Percentiles rank a stretch among this genome's conserved stretches.
Conservation (phyloP, 1,140 invertebrate genomes). For the Ceratosolen solmsi region DNA sequence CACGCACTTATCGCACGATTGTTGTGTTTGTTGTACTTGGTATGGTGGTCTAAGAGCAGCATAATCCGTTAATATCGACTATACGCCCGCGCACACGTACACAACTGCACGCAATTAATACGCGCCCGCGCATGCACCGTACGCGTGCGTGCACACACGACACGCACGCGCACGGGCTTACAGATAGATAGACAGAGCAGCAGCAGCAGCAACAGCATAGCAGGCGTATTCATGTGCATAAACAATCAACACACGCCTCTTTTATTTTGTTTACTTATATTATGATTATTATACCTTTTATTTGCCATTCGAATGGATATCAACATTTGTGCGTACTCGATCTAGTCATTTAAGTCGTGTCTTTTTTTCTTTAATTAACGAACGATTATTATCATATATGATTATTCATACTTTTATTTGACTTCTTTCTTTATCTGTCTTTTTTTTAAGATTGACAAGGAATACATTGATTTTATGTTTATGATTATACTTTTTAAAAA, state of each 20-base stretch:
- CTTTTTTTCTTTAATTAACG: constrained; percentile 45
- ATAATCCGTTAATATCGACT: constrained; percentile 69
- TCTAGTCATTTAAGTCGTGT: constrained; percentile 60
- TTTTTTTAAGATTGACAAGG: constrained; percentile 44
- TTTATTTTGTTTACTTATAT: constrained; percentile 51
- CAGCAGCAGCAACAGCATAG: not conserved
- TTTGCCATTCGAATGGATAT: constrained; percentile 51
- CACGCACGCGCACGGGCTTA: not conserved
- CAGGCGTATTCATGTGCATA: too few relatives aligned
- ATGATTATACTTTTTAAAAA: constrained; percentile 42
- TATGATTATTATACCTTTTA: constrained; percentile 46
- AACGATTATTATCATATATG: constrained; percentile 29
- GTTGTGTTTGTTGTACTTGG: constrained; percentile 68
- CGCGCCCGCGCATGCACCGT: too few relatives aligned
- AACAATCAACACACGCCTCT: constrained; percentile 49
- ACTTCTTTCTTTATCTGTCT: constrained; percentile 42
- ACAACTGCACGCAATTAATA: too few relatives aligned
- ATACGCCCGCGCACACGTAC: not conserved
- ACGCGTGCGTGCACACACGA: not conserved
- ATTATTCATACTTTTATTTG: constrained; percentile 41
- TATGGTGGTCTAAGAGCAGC: constrained; percentile 68
- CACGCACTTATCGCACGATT: constrained; percentile 57
- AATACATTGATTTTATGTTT: constrained; percentile 45
- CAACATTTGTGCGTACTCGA: constrained; percentile 55
- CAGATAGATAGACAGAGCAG: too few relatives aligned